These are phyloP conservation scores for Heliopora coerulea DNA, from an alignment of 92 coral and sea anemone species.

Conservation along the genomic window DNA sequence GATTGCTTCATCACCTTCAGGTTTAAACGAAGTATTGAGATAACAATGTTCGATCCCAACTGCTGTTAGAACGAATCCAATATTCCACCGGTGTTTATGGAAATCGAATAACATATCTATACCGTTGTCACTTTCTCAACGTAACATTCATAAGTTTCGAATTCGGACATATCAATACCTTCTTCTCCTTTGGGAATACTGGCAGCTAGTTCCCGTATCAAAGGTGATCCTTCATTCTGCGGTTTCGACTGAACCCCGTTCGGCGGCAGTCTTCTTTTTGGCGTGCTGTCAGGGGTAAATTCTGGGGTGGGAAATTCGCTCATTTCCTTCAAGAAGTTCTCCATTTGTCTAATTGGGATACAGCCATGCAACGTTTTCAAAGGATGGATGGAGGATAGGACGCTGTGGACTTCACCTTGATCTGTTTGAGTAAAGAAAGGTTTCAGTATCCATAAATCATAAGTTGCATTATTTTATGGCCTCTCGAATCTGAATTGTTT, in stretches of 20 bases:
- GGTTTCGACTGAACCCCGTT: background rate
- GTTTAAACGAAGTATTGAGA: too few relatives aligned
- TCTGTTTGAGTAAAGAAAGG: too few relatives aligned
- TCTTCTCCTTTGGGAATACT: constrained; percentile 36
- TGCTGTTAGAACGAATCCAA: too few relatives aligned
- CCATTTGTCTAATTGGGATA: constrained; percentile 52
- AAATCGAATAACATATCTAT: background rate
- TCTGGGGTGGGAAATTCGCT: constrained; percentile 19
- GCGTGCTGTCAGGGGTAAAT: constrained; percentile 23
- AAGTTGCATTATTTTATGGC: too few relatives aligned
- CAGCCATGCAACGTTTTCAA: constrained; percentile 47
- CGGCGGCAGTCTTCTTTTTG: constrained; percentile 1
- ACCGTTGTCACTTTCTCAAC: constrained; percentile 11
- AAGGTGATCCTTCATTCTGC: background rate
- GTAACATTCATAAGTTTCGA: background rate
- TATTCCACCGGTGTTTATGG: too few relatives aligned
- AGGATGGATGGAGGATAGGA: constrained; percentile 47
- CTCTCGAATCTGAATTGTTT: too few relatives aligned
- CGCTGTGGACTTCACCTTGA: constrained; percentile 45
- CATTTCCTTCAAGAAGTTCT: constrained; percentile 42
- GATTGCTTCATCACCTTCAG: too few relatives aligned
- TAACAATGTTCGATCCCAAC: too few relatives aligned
- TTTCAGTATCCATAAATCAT: too few relatives aligned
- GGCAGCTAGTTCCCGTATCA: constrained; percentile 20
- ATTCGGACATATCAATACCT: constrained; percentile 36